phyloP scores from a whole-genome alignment of 2,888 invertebrate species.

The Abrostola tripartita region DNA sequence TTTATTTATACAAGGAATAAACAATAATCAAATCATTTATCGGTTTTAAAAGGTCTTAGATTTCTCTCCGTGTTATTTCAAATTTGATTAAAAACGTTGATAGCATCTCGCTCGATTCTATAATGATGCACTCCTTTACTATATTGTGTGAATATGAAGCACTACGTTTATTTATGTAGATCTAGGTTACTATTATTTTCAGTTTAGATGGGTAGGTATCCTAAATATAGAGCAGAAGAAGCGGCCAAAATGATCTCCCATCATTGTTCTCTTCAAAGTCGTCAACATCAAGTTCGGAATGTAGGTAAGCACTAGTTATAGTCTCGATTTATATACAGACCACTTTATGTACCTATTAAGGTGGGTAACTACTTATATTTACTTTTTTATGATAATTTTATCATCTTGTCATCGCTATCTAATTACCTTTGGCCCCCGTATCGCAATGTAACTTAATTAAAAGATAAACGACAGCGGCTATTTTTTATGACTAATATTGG shows the following conservation, averaged over 20 bases:
- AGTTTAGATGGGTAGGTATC: neutral
- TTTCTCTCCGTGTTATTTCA: conserved; percentile 74
- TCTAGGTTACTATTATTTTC: neutral
- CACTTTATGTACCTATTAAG: neutral
- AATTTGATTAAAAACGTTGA: conserved; percentile 72
- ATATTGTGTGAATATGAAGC: conserved; percentile 34
- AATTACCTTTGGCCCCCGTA: conserved; percentile 31
- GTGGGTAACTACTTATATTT: neutral
- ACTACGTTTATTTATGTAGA: neutral
- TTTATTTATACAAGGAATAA: conserved; percentile 83
- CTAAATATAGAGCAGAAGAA: too few species aligned
- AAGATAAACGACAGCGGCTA: conserved; percentile 29
- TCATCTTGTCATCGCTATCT: conserved; percentile 13
- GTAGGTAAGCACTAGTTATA: too few species aligned
- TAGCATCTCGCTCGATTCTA: conserved; percentile 59
- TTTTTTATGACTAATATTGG: conserved; percentile 29
- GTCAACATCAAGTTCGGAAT: too few species aligned
- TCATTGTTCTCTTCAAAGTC: too few species aligned
- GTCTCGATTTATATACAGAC: too few species aligned
- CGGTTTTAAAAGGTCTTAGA: conserved; percentile 72
- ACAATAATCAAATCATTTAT: conserved; percentile 84
- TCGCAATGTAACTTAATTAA: conserved; percentile 40
- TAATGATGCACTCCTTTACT: conserved; percentile 32
- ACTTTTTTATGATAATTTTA: neutral
- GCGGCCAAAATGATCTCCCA: too few species aligned